Evolutionary conservation across 2,888 invertebrate genomes (phyloP), one percentile per base, ranked within the genome.

Genomic region (Caradrina clavipalpis): DNA sequence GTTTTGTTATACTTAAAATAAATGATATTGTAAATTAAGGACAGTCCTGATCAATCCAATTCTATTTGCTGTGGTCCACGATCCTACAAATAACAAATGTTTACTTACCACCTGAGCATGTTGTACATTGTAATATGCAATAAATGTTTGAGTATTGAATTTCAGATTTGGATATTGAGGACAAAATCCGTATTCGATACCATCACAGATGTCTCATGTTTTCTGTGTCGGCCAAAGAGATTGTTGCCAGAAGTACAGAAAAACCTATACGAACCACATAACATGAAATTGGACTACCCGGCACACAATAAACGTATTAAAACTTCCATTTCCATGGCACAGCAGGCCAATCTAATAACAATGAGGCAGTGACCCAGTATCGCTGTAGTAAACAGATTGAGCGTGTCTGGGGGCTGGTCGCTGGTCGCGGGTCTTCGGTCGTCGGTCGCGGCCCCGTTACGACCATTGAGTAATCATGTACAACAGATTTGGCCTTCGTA

Each of bases 401-500:
- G 61, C 64, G 58, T 56, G n/a, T 35, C 56, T 69, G 60, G 78
- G 59, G 62, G 69, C 78, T 78, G 74, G 78, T 59, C 61, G 21
- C 50, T 10, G 63, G 45, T 19, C 39, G 50, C 42, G 17, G 21
- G 57, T 70, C 62, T 50, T 53, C 65, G 39, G 57, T 35, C 51
- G 35, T 22, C 60, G 49, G 31, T 56, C 50, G 65, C 55, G 73
- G 61, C 74, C 77, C 67, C 66, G 76, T 80, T 76, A 63, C 55
- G 17, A 47, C 26, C 56, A 76, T 76, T 83, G 77, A 76, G 69
- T 74, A 79, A 82, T 76, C 62, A 26, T 39, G 39, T 21, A 59
- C 78, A 76, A 72, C 73, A 56, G 60, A 58, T 80, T 67, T 64
- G 84, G 64, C 84, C 84, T 84, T 84, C 79, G 73, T 26, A 69